Conservation (phyloP, 2,113 vertebrate species). For the Struthidea cinerea region DNA sequence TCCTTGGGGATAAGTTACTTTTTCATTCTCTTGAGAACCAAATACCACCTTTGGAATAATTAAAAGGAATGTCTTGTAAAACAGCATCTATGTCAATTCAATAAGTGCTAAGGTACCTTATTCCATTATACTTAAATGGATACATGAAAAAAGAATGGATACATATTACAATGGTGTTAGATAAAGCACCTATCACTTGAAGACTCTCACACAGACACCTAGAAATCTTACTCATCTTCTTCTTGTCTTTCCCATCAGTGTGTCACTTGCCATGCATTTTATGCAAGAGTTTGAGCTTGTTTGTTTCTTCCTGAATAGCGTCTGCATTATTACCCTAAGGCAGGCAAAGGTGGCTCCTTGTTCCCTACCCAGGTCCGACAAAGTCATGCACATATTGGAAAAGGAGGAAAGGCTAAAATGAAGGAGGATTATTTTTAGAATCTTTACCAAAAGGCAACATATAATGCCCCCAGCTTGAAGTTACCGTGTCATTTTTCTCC, state of each 20-base stretch:
- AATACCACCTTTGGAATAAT: background rate
- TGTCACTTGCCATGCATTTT: background rate
- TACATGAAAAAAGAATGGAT: background rate
- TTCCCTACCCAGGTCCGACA: background rate
- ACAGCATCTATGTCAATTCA: background rate
- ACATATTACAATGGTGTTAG: background rate
- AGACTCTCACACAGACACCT: background rate
- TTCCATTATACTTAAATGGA: background rate
- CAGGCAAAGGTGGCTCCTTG: background rate
- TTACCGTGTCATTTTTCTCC: background rate
- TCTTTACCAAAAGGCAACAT: background rate
- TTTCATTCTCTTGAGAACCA: background rate
- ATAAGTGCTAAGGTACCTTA: background rate
- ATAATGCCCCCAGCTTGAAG: background rate
- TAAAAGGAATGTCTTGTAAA: background rate
- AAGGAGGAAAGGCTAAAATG: background rate
- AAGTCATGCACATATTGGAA: background rate
- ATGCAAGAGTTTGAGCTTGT: background rate
- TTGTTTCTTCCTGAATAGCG: background rate
- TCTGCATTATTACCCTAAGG: background rate
- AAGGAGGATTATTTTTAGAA: fast-evolving
- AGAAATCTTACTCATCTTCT: background rate
- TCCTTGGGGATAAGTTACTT: background rate
- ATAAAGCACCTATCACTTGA: background rate
- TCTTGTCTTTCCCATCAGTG: background rate